phyloP scores from a whole-genome alignment of 1,140 invertebrate genomes.

The Neodiprion fabricii region DNA sequence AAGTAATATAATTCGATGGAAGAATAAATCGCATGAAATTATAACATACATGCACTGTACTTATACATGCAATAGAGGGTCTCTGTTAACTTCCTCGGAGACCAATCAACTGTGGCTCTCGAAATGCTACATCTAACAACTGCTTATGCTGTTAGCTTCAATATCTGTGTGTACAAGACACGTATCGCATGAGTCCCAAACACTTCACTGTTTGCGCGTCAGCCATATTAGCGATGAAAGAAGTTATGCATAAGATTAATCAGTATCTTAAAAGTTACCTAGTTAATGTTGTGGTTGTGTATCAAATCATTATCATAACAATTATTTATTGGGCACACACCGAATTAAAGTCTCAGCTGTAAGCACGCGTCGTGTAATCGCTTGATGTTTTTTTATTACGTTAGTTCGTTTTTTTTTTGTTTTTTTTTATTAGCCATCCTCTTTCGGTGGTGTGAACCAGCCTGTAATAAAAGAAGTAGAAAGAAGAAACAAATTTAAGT shows the following conservation, averaged over 20 bases:
- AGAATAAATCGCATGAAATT: conserved; percentile 4
- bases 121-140: neutral
- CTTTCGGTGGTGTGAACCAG: conserved; percentile 87
- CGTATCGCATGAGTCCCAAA: neutral
- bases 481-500: conserved; percentile 22
- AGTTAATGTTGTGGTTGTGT: conserved; percentile 59
- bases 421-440: conserved; percentile 76
- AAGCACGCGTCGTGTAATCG: conserved; percentile 46
- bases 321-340: conserved; percentile 58
- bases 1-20: neutral
- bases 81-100: neutral
- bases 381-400: conserved; percentile 21
- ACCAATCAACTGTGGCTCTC: neutral
- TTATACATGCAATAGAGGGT: neutral
- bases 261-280: conserved; percentile 54
- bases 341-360: conserved; percentile 59
- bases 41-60: neutral
- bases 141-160: neutral
- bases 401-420: conserved; percentile 26
- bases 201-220: conserved; percentile 5
- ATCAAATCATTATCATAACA: conserved; percentile 61
- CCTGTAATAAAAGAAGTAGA: conserved; percentile 64
- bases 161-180: conserved; percentile 5
- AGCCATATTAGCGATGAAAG: conserved; percentile 40
- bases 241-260: conserved; percentile 54